Base-by-base conservation (phyloP, 1,140 invertebrate species). In the Teleogryllus occipitalis region DNA sequence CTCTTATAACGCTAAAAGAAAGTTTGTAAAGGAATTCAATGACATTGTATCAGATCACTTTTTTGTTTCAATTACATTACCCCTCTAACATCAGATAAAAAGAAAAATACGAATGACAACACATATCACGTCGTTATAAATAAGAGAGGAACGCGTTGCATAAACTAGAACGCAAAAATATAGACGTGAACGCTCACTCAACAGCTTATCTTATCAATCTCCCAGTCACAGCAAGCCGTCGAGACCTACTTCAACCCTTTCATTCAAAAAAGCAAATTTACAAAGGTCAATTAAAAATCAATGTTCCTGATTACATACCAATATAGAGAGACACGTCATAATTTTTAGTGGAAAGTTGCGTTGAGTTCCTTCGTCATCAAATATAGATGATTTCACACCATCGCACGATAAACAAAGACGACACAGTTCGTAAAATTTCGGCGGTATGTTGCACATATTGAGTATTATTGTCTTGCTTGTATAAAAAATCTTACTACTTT, bases 321-420 rank as follows among this genome's bases (percentile, higher is more conserved):
- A 84, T 81, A 88, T 87, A 77, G 86, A 86, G 65, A 88, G 84
- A 82, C 86, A 88, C 82, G 85, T 84, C 74, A 86, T 83, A 81
- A 88, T 88, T 83, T 88, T 88, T 79, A 87, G 86, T 82, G 86
- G 84, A 80, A 86, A 87, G 82, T 87, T 87, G 47, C 86, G 85
- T 80, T 87, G 86, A 54, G 84, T 82, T 79, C 86, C 87, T 82
- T 87, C 86, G 82, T 87, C 86, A 82, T 87, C 86, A 85, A 87
- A 88, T 84, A 88, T 87, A 84, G 87, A 87, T 81, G 86, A 86
- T 83, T 87, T 88, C 83, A 87, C 86, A 85, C 86, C 87, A 82
- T 88, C 87, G 82, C 85, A 85, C 78, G 87, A 87, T 86, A 88
- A 87, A 87, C 90, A 90, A 89, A 90, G 89, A 87, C 82, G 81